Conservation (phyloP, 2,113 vertebrate species). For the Megalops atlanticus region DNA sequence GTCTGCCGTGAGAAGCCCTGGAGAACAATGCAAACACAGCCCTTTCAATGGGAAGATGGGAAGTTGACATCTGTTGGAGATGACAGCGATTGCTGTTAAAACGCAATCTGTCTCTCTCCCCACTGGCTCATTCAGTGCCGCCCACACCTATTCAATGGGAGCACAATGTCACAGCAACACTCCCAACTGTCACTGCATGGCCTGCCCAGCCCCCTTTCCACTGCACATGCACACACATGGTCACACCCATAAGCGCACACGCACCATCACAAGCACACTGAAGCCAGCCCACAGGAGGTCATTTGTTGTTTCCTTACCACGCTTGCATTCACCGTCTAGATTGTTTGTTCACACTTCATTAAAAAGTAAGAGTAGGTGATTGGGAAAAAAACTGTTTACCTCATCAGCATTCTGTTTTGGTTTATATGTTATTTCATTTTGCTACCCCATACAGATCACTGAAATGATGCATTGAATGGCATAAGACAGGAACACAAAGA, state of each 20-base stretch:
- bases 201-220: not conserved
- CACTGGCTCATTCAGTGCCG: conserved; percentile 63
- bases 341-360: conserved; percentile 11
- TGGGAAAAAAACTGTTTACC: not conserved
- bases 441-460: not conserved
- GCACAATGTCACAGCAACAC: conserved; percentile 57
- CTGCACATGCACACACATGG: not conserved
- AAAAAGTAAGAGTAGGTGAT: conserved; percentile 1
- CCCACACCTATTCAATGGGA: conserved; percentile 50
- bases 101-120: conserved; percentile 74
- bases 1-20: conserved; percentile 67
- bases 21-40: conserved; percentile 74
- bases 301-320: not conserved
- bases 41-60: conserved; percentile 71
- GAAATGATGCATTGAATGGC: no score
- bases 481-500: no score
- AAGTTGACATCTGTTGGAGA: conserved; percentile 80
- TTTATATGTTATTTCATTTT: not conserved
- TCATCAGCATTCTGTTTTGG: not conserved
- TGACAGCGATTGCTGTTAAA: conserved; percentile 80
- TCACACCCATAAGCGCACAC: conserved; percentile 16
- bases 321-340: not conserved
- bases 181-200: conserved; percentile 60
- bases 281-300: not conserved
- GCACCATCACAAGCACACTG: conserved; percentile 29